These are phyloP conservation scores for Ornithoptera alexandrae DNA, from an alignment of 2,888 invertebrate genomes.

Conservation along the genomic window DNA sequence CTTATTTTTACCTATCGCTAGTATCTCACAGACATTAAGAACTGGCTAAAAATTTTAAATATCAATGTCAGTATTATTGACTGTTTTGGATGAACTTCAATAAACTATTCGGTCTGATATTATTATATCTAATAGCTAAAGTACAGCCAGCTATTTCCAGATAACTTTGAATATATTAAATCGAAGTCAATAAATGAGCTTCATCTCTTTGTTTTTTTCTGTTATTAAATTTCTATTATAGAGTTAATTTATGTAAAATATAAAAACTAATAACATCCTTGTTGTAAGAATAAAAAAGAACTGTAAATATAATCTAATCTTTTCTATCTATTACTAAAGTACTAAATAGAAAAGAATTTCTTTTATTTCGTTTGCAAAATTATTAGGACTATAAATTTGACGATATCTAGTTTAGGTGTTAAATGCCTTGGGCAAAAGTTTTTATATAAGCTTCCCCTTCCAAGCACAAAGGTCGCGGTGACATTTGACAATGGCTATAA, in stretches of 20 bases:
- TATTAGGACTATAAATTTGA: not conserved
- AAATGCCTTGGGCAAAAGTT: not conserved
- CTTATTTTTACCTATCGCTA: no score
- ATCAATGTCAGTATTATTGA: not conserved
- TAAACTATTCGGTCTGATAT: not conserved
- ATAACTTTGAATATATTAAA: slow-evolving; percentile 4
- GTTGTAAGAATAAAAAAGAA: not conserved
- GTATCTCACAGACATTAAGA: not conserved
- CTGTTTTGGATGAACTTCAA: not conserved
- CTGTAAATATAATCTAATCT: no score
- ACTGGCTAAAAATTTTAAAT: not conserved
- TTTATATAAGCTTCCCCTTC: slow-evolving; percentile 4
- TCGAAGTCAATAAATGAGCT: not conserved
- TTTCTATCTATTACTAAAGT: not conserved
- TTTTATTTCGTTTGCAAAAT: not conserved
- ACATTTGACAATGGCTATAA: slow-evolving; percentile 16
- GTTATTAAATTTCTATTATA: no score
- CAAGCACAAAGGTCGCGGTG: slow-evolving; percentile 7
- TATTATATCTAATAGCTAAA: not conserved
- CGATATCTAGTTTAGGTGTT: not conserved
- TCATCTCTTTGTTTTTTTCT: not conserved
- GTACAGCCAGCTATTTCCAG: not conserved
- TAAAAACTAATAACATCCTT: not conserved
- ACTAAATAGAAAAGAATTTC: not conserved
- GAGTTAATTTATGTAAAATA: not conserved